Evolutionary conservation across 2,888 invertebrate species (phyloP).

Genomic region (Cephus sareptanus): DNA sequence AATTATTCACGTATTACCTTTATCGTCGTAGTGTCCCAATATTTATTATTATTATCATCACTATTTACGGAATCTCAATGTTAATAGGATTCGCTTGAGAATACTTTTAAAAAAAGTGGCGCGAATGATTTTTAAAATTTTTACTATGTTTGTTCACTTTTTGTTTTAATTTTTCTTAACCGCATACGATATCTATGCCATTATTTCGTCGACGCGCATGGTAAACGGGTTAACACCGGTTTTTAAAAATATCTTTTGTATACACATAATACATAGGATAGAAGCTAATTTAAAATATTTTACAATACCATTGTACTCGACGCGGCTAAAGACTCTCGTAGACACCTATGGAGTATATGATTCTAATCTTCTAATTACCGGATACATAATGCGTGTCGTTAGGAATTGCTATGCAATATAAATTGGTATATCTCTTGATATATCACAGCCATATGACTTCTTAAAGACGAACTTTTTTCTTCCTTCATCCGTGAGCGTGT

Average conservation of each 20-base stretch:
- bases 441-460: conserved; percentile 23
- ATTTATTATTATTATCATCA: background rate
- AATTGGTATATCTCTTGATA: background rate
- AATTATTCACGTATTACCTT: background rate
- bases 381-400: background rate
- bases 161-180: background rate
- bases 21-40: background rate
- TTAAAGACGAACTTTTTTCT: conserved; percentile 17
- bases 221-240: background rate
- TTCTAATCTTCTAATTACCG: background rate
- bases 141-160: background rate
- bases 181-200: background rate
- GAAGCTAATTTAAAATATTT: background rate
- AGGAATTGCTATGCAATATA: background rate
- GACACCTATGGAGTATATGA: background rate
- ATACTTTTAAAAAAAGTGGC: background rate
- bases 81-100: background rate
- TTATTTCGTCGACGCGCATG: background rate
- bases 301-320: background rate
- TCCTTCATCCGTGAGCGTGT: too few species aligned
- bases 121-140: background rate
- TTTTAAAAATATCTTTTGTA: background rate
- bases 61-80: background rate
- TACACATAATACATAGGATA: background rate
- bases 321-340: background rate